phyloP scores from a whole-genome alignment of 1,140 invertebrate genomes.

The Harpegnathos saltator region DNA sequence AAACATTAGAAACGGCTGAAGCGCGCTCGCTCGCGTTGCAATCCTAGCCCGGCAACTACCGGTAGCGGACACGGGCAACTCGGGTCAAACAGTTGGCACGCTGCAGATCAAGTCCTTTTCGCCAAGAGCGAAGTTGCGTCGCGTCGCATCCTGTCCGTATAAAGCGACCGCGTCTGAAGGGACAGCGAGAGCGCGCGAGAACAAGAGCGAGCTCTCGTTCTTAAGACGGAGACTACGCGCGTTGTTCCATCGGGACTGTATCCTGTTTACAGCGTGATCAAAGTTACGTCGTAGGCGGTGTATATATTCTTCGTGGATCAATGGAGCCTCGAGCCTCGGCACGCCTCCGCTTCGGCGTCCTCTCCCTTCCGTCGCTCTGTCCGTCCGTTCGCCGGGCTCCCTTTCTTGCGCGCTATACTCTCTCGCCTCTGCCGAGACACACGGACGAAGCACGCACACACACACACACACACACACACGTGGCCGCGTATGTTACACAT shows the following conservation, averaged over 20 bases:
- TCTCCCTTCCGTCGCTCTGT: constrained; percentile 40
- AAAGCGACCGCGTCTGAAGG: too few species aligned
- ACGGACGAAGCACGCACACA: background rate
- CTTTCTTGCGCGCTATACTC: constrained; percentile 29
- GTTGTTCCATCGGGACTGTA: constrained; percentile 27
- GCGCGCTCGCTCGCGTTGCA: background rate
- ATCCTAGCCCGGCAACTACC: background rate
- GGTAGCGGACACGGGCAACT: constrained; percentile 24
- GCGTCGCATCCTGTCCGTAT: too few species aligned
- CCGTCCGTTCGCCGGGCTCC: background rate
- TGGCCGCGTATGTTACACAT: too few species aligned
- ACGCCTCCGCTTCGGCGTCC: constrained; percentile 52
- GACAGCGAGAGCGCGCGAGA: too few species aligned
- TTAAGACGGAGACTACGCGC: constrained; percentile 41
- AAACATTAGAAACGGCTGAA: constrained; percentile 17
- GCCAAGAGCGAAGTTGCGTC: background rate
- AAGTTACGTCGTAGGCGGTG: constrained; percentile 68
- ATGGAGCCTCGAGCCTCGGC: constrained; percentile 63
- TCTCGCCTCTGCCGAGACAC: background rate
- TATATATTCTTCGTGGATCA: constrained; percentile 72
- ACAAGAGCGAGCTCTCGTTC: background rate
- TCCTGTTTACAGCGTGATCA: constrained; percentile 72
- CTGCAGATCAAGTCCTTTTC: constrained; percentile 34
- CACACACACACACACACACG: too few species aligned
- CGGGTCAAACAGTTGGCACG: constrained; percentile 21